Evolutionary conservation across 2,113 vertebrate genomes (phyloP), one percentile per base, ranked within the genome.

Genomic region (Dicrurus megarhynchus): DNA sequence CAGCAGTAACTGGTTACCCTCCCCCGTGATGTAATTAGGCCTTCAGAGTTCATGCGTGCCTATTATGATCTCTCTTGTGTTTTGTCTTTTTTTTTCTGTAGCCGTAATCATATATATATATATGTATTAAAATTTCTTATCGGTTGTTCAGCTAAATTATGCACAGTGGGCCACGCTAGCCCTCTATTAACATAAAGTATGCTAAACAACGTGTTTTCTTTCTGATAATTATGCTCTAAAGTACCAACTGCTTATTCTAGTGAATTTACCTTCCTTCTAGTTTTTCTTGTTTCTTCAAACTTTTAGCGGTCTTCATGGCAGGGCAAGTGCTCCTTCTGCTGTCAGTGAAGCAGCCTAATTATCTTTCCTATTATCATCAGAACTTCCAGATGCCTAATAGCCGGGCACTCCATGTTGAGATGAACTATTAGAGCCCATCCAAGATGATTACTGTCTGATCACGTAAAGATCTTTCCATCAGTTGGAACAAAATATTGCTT

Each of bases 21-120:
- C 99, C 98, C 98, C 98, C 98, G 98, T 99, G 99, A 99, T 98
- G 99, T 99, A 99, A 99, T 99, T 99, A 99, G 99, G 98, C 98
- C 99, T 99, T 99, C 98, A 97, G 99, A 99, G 99, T 99, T 99
- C 98, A 99, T 96, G 96, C 98, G 98, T 98, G 98, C 98, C 99
- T 99, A 99, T 99, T 99, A 99, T 96, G 97, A 96, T 97, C 97
- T 98, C 98, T 98, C 99, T 95, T 98, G 98, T 98, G 98, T 98
- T 98, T 98, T 98, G 97, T 83, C 96, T 95, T 98, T 98, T 98
- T 98, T 97, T 91, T 97, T 90, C 96, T 98, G 98, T 98, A 99
- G 98, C 99, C 75, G 98, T 98, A 99, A 99, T 99, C 98, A 98
- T 99, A 99, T 98, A 98, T 98, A 98, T 98, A 92, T 92, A 92